These are phyloP conservation scores for Vimba vimba DNA, from an alignment of 2,113 vertebrate genomes.

Conservation along the genomic window DNA sequence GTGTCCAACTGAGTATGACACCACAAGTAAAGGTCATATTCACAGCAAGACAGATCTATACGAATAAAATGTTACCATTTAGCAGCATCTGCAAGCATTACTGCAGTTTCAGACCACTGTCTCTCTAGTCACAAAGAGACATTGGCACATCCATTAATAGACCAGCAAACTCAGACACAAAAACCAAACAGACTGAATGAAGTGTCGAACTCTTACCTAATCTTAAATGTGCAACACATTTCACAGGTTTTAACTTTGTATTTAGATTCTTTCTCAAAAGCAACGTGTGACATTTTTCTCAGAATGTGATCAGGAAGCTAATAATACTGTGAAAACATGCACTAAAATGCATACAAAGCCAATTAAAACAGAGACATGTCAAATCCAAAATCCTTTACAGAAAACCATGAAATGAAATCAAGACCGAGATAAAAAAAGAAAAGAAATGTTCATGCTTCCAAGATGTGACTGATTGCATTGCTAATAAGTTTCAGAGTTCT, in stretches of 20 bases:
- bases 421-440: neutral
- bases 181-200: slow-evolving; percentile 22
- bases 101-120: neutral
- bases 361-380: neutral
- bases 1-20: slow-evolving; percentile 43
- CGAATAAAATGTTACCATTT: neutral
- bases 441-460: neutral
- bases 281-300: neutral
- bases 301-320: neutral
- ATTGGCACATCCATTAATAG: slow-evolving; percentile 23
- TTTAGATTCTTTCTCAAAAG: neutral
- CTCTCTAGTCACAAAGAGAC: neutral
- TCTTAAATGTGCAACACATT: slow-evolving; percentile 7
- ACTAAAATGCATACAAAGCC: neutral
- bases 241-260: neutral
- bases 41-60: neutral
- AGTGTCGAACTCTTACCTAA: neutral
- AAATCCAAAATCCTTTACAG: neutral
- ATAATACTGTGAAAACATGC: slow-evolving; percentile 4
- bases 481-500: slow-evolving; percentile 16
- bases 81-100: neutral
- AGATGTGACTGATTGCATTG: slow-evolving; percentile 14
- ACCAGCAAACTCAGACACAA: slow-evolving; percentile 11
- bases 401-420: neutral
- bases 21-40: neutral